Evolutionary conservation across 1,140 invertebrate genomes (phyloP), one percentile per base, ranked within the genome.

Genomic region (Chionoecetes opilio): DNA sequence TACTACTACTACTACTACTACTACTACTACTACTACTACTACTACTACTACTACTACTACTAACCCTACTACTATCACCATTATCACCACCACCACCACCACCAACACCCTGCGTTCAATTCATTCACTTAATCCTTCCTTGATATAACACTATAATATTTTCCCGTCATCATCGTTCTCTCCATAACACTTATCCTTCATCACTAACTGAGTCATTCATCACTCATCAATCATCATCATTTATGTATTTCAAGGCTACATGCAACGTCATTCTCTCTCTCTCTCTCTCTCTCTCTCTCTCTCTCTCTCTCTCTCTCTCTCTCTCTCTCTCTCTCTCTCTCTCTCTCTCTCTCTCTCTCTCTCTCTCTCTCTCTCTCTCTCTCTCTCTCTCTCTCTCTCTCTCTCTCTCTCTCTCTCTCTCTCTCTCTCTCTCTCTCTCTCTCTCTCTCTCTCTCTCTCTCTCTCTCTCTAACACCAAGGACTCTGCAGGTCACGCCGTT

Each of bases 261-360:
- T 29, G 82, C 26, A 86, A 32, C 38, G 35, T 90, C 35, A 35
- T 34, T 88, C 86, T 88, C 86, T 88, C 86, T 88, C 86, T 88
- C 86, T 88, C 86, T 88, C 86, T 88, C 86, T 88, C 86, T 88
- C 86, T 88, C 86, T 88, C 85, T 37, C 37, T 87, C 85, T 38
- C 37, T 87, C 37, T 87, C 85, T 38, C 37, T 87, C 85, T 87
- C 34, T 53, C 46, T 53, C 46, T 53, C 46, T 53, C 46, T 53
- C 46, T 53, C 46, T 53, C 46, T 53, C 46, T 53, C 46, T 53
- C 46, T 53, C 46, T 88, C 86, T 88, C 86, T 38, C 37, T 88
- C 37, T 88, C 86, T 37, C 35, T 88, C 86, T 88, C 31, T 88
- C 86, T 88, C 86, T 37, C 35, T 88, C 35, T 88, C 86, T 37